phyloP scores from a whole-genome alignment of 2,888 invertebrate genomes.

The Cheilosia vulpina region DNA sequence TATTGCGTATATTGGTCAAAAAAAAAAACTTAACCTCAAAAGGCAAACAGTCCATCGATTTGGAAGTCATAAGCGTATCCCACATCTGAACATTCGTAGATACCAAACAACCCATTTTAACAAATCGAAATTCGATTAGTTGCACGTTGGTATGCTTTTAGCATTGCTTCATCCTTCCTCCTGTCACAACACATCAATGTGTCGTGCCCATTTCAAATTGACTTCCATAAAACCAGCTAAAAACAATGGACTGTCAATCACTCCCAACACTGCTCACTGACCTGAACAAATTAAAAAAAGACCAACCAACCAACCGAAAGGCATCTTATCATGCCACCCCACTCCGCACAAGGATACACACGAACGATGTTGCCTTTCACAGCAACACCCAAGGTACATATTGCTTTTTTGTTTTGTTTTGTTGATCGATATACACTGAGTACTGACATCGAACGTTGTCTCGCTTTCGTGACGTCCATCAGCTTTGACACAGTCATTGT shows the following conservation, averaged over 20 bases:
- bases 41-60: too few species aligned
- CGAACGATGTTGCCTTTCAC: not conserved
- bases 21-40: too few species aligned
- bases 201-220: constrained; percentile 28
- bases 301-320: constrained; percentile 19
- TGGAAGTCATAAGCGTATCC: not conserved
- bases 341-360: constrained; percentile 19
- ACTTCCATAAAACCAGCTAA: constrained; percentile 1
- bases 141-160: not conserved
- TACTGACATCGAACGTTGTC: not conserved
- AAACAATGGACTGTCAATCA: constrained; percentile 55
- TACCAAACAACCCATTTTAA: not conserved
- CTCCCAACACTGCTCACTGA: constrained; percentile 37
- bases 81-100: too few species aligned
- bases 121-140: not conserved
- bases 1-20: too few species aligned
- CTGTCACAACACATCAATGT: constrained; percentile 13
- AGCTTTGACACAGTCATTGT: constrained; percentile 50
- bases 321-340: constrained; percentile 47
- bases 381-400: constrained; percentile 21
- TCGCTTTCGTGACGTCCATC: constrained; percentile 47
- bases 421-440: not conserved
- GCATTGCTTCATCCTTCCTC: too few species aligned
- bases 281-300: constrained; percentile 49
- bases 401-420: constrained; percentile 19